These are phyloP conservation scores for Noctuana brunneofusca DNA, from an alignment of 2,888 invertebrate species.

Conservation along the genomic window DNA sequence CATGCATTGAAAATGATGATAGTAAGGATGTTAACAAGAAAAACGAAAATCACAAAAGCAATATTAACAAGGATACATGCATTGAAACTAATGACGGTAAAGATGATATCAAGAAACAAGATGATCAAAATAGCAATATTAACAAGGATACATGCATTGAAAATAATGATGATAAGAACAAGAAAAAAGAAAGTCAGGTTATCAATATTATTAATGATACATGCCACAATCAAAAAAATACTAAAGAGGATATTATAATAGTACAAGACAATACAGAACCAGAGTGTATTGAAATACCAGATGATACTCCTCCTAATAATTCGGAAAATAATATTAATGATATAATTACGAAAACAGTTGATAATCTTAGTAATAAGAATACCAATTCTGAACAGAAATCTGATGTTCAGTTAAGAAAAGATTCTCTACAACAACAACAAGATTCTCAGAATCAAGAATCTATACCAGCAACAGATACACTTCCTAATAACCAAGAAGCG, in stretches of 20 bases:
- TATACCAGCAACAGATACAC: slow-evolving; percentile 55
- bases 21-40: slow-evolving; percentile 4
- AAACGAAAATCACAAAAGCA: neutral
- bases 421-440: neutral
- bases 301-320: slow-evolving; percentile 12
- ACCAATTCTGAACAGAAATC: slow-evolving; percentile 19
- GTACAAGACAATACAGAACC: slow-evolving; percentile 1
- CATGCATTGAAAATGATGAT: slow-evolving; percentile 39
- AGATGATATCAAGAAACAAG: too few species aligned
- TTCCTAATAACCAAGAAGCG: slow-evolving; percentile 74
- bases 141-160: slow-evolving; percentile 35
- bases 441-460: slow-evolving; percentile 46
- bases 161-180: slow-evolving; percentile 31
- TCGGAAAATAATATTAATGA: slow-evolving; percentile 27
- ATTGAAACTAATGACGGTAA: too few species aligned
- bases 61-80: neutral
- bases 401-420: slow-evolving; percentile 31
- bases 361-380: slow-evolving; percentile 14
- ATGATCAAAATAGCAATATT: neutral
- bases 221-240: neutral
- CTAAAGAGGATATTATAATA: neutral
- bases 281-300: slow-evolving; percentile 11
- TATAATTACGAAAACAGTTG: neutral
- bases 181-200: neutral
- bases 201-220: neutral